phyloP scores from a whole-genome alignment of 92 coral and sea anemone genomes.

The Ricordea florida region DNA sequence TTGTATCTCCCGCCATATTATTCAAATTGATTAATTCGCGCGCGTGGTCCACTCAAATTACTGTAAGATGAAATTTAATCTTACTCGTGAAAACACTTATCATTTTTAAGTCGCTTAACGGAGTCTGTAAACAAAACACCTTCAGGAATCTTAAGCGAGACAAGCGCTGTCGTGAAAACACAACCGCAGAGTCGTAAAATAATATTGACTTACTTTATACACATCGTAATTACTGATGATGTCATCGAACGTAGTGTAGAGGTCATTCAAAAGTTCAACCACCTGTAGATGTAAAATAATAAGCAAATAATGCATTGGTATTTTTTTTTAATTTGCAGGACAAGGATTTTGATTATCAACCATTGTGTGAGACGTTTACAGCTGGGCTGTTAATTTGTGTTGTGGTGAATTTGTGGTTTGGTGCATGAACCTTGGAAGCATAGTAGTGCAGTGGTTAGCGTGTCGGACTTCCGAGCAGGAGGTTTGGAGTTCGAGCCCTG shows the following conservation, averaged over 20 bases:
- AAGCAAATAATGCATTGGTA: neutral
- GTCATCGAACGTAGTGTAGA: slow-evolving; percentile 92
- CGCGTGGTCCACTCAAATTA: too few relatives aligned
- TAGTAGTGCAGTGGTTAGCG: neutral
- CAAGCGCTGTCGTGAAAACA: too few relatives aligned
- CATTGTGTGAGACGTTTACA: too few relatives aligned
- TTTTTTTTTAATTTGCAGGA: neutral
- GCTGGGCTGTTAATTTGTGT: too few relatives aligned
- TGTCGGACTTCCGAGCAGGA: neutral
- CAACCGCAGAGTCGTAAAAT: neutral
- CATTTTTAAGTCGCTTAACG: too few relatives aligned
- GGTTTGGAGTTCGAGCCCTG: too few relatives aligned
- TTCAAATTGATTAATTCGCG: too few relatives aligned
- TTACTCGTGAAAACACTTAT: too few relatives aligned
- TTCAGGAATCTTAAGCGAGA: too few relatives aligned
- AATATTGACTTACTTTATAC: slow-evolving; percentile 69
- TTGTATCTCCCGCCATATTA: too few relatives aligned
- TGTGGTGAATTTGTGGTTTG: neutral
- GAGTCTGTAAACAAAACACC: too few relatives aligned
- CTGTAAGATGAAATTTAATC: too few relatives aligned
- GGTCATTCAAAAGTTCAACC: slow-evolving; percentile 88
- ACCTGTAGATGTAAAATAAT: slow-evolving; percentile 54
- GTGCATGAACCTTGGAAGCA: neutral
- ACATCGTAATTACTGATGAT: slow-evolving; percentile 96
- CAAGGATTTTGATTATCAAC: neutral